phyloP scores from a whole-genome alignment of 53 echinoderm and acorn worm genomes.

The Crossaster papposus region DNA sequence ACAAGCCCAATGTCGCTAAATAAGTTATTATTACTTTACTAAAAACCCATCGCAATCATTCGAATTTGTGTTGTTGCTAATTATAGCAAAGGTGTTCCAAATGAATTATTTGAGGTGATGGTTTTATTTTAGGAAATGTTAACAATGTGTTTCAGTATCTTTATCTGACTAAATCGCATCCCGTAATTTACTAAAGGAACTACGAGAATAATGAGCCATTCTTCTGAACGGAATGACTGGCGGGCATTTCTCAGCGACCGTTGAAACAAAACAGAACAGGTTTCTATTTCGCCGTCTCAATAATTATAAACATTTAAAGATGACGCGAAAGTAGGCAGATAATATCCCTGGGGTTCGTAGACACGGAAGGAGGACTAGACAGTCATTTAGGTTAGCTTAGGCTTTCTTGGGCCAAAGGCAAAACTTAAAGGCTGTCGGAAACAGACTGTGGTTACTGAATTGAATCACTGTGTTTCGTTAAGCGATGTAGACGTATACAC shows the following conservation, averaged over 20 bases:
- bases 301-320: not conserved
- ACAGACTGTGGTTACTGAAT: not conserved
- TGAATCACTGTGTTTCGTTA: conserved; percentile 22
- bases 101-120: too few relatives aligned
- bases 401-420: not conserved
- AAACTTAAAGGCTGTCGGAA: not conserved
- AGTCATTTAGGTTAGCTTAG: not conserved
- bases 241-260: not conserved
- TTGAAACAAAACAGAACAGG: not conserved
- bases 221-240: not conserved
- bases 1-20: too few relatives aligned
- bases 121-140: not conserved
- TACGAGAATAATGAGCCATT: not conserved
- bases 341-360: not conserved
- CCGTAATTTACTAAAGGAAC: not conserved
- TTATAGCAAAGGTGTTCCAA: too few relatives aligned
- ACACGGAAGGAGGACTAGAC: conserved; percentile 1
- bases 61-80: too few relatives aligned
- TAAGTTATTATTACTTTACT: too few relatives aligned
- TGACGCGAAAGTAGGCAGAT: not conserved
- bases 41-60: too few relatives aligned
- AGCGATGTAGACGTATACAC: not conserved
- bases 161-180: not conserved
- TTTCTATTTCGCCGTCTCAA: not conserved
- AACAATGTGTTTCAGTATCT: not conserved